Percentiles rank a stretch among this genome's conserved stretches.
phyloP scores from a whole-genome alignment of 2,888 invertebrate genomes.

The Pocota personata region DNA sequence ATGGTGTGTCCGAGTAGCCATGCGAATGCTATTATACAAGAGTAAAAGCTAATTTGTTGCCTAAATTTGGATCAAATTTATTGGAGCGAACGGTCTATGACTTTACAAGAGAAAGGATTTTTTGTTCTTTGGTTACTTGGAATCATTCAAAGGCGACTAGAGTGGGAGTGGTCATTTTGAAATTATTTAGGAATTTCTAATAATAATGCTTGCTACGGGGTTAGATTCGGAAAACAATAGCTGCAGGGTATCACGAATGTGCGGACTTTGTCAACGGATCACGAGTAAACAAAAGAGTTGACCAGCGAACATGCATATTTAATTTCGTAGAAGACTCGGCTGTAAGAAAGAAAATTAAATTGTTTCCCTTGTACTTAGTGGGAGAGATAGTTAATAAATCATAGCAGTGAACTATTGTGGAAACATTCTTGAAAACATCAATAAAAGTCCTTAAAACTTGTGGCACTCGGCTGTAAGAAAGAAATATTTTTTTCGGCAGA shows the following conservation, averaged over 20 bases:
- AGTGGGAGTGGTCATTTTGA: not conserved
- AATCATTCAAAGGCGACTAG: slow-evolving; percentile 2
- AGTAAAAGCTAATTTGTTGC: slow-evolving; percentile 58
- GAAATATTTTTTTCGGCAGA: too few species aligned
- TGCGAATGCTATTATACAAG: slow-evolving; percentile 43
- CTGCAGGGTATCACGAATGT: slow-evolving; percentile 1
- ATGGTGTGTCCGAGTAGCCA: slow-evolving; percentile 30
- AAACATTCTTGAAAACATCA: too few species aligned
- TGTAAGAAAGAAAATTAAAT: too few species aligned
- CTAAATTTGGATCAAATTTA: slow-evolving; percentile 52
- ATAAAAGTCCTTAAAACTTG: too few species aligned
- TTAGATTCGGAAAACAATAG: not conserved
- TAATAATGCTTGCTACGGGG: too few species aligned
- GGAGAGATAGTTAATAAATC: too few species aligned
- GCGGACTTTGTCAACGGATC: not conserved
- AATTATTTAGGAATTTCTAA: not conserved
- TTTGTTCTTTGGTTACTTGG: not conserved
- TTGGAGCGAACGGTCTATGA: slow-evolving; percentile 38
- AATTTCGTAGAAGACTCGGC: not conserved
- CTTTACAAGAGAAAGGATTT: slow-evolving; percentile 27
- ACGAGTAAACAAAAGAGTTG: slow-evolving; percentile 34
- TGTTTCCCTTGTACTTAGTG: too few species aligned
- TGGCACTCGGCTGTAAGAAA: too few species aligned
- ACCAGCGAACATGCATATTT: slow-evolving; percentile 18
- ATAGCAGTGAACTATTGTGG: too few species aligned